phyloP scores from a whole-genome alignment of 2,888 invertebrate species.

The Brenthis daphne region DNA sequence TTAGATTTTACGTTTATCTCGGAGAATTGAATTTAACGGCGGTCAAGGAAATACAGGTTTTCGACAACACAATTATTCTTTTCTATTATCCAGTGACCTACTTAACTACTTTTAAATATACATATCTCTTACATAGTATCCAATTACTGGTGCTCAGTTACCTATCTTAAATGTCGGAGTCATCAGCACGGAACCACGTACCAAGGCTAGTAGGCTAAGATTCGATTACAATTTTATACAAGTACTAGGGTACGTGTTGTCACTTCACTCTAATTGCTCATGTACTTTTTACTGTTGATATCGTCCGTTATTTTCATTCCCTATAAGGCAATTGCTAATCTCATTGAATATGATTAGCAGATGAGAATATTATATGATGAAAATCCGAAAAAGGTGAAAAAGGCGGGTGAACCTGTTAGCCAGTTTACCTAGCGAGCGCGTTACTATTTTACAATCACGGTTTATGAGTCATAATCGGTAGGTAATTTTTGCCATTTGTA shows the following conservation, averaged over 20 bases:
- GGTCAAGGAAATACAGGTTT: not conserved
- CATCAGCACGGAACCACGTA: conserved; percentile 59
- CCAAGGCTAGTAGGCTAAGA: conserved; percentile 59
- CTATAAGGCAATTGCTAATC: too few relatives aligned
- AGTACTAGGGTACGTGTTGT: conserved; percentile 40
- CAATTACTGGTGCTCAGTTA: conserved; percentile 54
- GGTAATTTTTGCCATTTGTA: conserved; percentile 8
- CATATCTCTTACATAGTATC: conserved; percentile 52
- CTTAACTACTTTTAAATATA: conserved; percentile 37
- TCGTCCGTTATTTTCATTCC: too few relatives aligned
- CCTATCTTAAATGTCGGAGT: conserved; percentile 58
- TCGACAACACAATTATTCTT: not conserved
- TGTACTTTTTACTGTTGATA: too few relatives aligned
- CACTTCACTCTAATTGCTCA: conserved; percentile 40
- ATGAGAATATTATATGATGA: too few relatives aligned
- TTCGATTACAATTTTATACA: conserved; percentile 38
- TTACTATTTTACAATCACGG: too few relatives aligned
- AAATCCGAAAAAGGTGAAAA: too few relatives aligned
- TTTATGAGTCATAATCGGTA: too few relatives aligned
- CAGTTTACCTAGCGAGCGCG: too few relatives aligned
- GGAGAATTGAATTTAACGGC: too few relatives aligned
- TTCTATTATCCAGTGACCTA: conserved; percentile 36
- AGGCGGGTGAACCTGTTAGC: too few relatives aligned
- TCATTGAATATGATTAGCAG: too few relatives aligned
- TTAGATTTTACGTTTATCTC: not conserved